Evolutionary conservation across 1,140 invertebrate genomes (phyloP).

Genomic region (Aphelinus certus): DNA sequence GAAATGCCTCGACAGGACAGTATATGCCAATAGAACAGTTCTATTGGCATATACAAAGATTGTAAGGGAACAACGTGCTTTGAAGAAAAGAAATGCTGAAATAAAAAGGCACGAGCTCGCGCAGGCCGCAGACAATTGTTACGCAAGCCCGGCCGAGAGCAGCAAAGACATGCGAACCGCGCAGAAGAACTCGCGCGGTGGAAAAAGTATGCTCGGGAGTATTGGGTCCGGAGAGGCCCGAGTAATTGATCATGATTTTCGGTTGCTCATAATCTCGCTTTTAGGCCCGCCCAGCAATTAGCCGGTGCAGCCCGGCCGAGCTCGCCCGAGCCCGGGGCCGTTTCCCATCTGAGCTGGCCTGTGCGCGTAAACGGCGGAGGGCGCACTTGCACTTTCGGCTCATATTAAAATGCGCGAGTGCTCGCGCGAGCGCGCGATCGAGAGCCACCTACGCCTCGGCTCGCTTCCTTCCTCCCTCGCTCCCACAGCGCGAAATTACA

Average conservation of each 20-base stretch:
- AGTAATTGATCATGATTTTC: conserved; percentile 60
- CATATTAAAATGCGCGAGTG: conserved; percentile 30
- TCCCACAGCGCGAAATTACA: conserved; percentile 50
- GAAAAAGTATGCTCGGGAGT: too few species aligned
- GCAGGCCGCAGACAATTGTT: too few species aligned
- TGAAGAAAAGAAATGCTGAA: too few species aligned
- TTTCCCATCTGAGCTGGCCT: conserved; percentile 53
- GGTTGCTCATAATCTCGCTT: conserved; percentile 53
- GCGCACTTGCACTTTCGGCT: neutral
- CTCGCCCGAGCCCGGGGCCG: conserved; percentile 41
- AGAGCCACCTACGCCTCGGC: conserved; percentile 24
- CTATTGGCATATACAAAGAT: too few species aligned
- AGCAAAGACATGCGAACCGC: too few species aligned
- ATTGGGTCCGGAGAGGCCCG: conserved; percentile 31
- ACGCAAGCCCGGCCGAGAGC: too few species aligned
- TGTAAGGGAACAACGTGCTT: too few species aligned
- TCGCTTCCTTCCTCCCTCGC: conserved; percentile 4
- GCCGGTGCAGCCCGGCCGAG: conserved; percentile 45
- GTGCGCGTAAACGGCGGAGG: too few species aligned
- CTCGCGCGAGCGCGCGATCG: neutral
- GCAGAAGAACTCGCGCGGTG: too few species aligned
- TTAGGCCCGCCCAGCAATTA: conserved; percentile 56
- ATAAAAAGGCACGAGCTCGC: too few species aligned
- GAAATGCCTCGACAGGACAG: too few species aligned
- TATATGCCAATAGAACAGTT: too few species aligned